Percentiles rank a stretch among this genome's conserved stretches.
phyloP scores from a whole-genome alignment of 2,113 vertebrate genomes.

The Gambusia affinis region DNA sequence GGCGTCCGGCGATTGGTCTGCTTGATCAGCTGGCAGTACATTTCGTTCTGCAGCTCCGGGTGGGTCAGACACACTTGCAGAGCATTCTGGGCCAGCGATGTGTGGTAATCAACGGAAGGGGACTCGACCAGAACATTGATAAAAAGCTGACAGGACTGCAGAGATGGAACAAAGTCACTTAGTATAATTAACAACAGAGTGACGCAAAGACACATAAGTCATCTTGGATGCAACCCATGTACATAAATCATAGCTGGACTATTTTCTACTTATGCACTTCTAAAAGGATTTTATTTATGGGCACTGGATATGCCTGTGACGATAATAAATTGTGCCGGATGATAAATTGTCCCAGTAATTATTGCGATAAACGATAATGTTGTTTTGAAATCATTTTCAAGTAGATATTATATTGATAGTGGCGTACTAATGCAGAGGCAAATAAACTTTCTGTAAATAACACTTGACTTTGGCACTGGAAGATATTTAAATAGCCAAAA shows the following conservation, averaged over 20 bases:
- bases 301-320: too few relatives aligned
- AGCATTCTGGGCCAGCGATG: conserved; percentile 89
- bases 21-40: conserved; percentile 90
- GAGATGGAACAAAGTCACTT: background rate
- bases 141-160: conserved; percentile 91
- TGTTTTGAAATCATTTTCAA: too few relatives aligned
- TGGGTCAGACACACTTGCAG: conserved; percentile 90
- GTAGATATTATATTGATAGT: too few relatives aligned
- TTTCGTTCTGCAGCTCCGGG: conserved; percentile 89
- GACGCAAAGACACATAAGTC: conserved; percentile 46
- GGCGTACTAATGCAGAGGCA: too few relatives aligned
- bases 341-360: too few relatives aligned
- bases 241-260: background rate
- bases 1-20: conserved; percentile 85
- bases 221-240: background rate
- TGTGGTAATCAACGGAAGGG: conserved; percentile 88
- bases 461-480: too few relatives aligned
- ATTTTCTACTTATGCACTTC: too few relatives aligned
- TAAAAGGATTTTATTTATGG: too few relatives aligned
- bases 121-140: conserved; percentile 91
- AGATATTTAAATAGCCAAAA: too few relatives aligned
- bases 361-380: too few relatives aligned
- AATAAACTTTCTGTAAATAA: too few relatives aligned
- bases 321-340: too few relatives aligned
- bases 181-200: conserved; percentile 55